Percentiles rank a stretch among this genome's conserved stretches.
Conservation (phyloP, 1,140 invertebrate species). For the Pomphorhynchus laevis region DNA sequence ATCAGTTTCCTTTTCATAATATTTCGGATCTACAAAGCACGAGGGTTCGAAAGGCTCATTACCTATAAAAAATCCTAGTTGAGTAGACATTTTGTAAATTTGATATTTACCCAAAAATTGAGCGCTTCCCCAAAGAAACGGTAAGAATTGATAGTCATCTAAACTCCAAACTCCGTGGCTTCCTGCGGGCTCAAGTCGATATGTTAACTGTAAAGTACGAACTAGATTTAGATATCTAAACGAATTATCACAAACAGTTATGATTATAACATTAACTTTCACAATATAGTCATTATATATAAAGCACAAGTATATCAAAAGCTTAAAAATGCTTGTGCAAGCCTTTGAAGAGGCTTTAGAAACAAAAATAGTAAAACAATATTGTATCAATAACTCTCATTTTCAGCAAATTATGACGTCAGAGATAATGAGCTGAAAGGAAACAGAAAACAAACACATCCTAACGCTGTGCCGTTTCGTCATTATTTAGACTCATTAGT, state of each 20-base stretch:
- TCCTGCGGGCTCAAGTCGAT: slow-evolving; percentile 96
- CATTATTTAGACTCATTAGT: too few species aligned
- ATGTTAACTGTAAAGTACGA: slow-evolving; percentile 42
- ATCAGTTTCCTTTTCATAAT: slow-evolving; percentile 33
- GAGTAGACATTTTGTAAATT: slow-evolving; percentile 5
- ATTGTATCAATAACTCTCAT: too few species aligned
- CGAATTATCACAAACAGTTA: slow-evolving; percentile 3
- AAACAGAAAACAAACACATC: too few species aligned
- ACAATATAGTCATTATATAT: neutral
- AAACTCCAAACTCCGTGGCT: slow-evolving; percentile 87
- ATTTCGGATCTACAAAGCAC: slow-evolving; percentile 40
- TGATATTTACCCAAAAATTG: slow-evolving; percentile 39
- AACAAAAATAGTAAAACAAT: too few species aligned
- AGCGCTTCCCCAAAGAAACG: slow-evolving; percentile 89
- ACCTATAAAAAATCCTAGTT: slow-evolving; percentile 23
- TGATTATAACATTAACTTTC: slow-evolving; percentile 1
- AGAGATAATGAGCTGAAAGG: too few species aligned
- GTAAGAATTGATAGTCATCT: slow-evolving; percentile 92
- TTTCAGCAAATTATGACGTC: too few species aligned
- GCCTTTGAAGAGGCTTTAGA: too few species aligned
- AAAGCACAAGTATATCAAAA: too few species aligned
- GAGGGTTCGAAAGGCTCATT: slow-evolving; percentile 43
- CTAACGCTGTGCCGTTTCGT: too few species aligned
- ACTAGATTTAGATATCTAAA: slow-evolving; percentile 44
- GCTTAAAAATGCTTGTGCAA: too few species aligned